Evolutionary conservation across 2,888 invertebrate species (phyloP), one percentile per base, ranked within the genome.

Genomic region (Cybosia mesomella): DNA sequence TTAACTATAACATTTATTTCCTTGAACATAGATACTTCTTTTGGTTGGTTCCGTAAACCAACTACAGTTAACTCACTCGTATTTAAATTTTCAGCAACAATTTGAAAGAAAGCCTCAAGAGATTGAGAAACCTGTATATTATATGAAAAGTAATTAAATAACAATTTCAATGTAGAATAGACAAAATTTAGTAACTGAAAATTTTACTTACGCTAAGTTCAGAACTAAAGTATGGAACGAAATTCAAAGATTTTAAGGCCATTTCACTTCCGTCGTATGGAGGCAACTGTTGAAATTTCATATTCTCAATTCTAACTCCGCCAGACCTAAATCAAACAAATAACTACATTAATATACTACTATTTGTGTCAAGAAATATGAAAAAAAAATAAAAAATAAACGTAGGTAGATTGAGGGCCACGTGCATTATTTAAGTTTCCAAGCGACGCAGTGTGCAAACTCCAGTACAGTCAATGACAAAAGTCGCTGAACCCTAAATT

Each of bases 291-390:
- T 65, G 72, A 21, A 81, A 81, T 65, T 72, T 68, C 0, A 84
- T 68, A 55, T 75, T 77, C 68, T 85, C 76, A 22, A 87, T 72
- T 5, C 65, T n/a, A 32, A 87, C 64, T 8, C 88, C 85, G 18
- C 84, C 85, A 68, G 87, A 85, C 54, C 88, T 88, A 18, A 43
- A 43, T 43, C 5, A 61, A 36, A 81, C 76, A 55, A 59, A 59
- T 36, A 24, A 28, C 11, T 5, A 15, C 11, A 64, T 36, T 11
- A n/a, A n/a, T n/a, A 43, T 43, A 18, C 5, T 43, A 18, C 7
- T 18, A 43, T 43, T 18, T 18, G 7, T 18, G 0, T 43, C 5
- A 18, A 43, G 43, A 43, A 43, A 43, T 7, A 0, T 43, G 18
- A 18, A 0, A 15, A 3, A 2, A 0, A 18, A 43, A 43, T 18